These are phyloP conservation scores for Astur gentilis DNA, from an alignment of 2,113 vertebrate species.

Conservation along the genomic window DNA sequence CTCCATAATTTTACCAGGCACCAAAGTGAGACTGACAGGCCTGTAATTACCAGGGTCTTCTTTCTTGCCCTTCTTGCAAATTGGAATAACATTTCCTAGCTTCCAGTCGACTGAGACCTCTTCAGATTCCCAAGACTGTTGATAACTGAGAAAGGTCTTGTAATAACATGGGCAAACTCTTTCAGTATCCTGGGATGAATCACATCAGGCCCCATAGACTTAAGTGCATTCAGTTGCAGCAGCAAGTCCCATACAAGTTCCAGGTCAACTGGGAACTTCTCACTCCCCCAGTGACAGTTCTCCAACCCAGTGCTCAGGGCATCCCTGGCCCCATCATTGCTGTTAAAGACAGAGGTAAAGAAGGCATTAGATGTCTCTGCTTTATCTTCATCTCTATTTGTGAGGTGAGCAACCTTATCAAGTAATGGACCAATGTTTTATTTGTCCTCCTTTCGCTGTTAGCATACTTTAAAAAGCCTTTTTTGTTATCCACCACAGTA, in stretches of 20 bases:
- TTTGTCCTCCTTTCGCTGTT: not conserved
- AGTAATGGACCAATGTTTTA: not conserved
- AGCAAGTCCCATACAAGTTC: not conserved
- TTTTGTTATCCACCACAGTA: not conserved
- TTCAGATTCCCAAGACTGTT: not conserved
- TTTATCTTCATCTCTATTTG: not conserved
- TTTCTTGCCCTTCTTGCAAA: not conserved
- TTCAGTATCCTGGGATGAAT: not conserved
- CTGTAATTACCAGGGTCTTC: not conserved
- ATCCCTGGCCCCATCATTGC: not conserved
- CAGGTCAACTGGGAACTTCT: not conserved
- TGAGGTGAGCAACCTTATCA: not conserved
- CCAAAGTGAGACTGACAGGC: not conserved
- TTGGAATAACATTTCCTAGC: not conserved
- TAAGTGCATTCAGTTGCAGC: not conserved
- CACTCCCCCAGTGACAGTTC: not conserved
- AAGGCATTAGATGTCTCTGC: not conserved
- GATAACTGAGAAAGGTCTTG: not conserved
- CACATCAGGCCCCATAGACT: not conserved
- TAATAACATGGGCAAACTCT: not conserved
- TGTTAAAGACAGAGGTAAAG: not conserved
- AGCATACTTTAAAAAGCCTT: not conserved
- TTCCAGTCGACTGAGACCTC: not conserved
- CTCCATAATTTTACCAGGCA: not conserved
- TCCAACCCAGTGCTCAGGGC: not conserved